phyloP scores from a whole-genome alignment of 2,888 invertebrate genomes.

The Microctonus brassicae region DNA sequence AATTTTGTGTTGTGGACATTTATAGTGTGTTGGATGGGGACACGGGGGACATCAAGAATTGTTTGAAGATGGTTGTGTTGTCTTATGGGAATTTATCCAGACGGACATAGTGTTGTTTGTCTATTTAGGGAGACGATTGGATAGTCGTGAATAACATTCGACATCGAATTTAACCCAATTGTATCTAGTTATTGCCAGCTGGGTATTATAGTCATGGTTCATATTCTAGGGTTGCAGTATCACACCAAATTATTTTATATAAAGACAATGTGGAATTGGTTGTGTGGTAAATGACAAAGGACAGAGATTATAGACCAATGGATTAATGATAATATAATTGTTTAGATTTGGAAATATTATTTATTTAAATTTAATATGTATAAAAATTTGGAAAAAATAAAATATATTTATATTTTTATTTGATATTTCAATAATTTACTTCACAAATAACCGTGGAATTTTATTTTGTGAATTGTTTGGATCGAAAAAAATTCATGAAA shows the following conservation, averaged over 20 bases:
- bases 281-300: background rate
- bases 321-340: no score
- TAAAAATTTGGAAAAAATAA: no score
- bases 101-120: constrained; percentile 26
- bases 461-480: no score
- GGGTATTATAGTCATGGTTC: constrained; percentile 39
- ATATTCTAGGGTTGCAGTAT: constrained; percentile 39
- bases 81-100: constrained; percentile 45
- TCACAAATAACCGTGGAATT: no score
- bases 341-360: no score
- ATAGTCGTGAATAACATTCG: constrained; percentile 44
- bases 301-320: no score
- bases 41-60: background rate
- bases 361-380: no score
- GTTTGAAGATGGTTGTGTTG: no score
- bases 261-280: constrained; percentile 22
- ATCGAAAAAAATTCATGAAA: no score
- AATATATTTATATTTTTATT: no score
- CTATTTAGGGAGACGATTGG: constrained; percentile 33
- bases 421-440: no score
- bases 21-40: background rate
- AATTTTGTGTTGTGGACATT: constrained; percentile 5
- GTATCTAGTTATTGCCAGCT: constrained; percentile 44
- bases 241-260: background rate
- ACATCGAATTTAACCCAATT: constrained; percentile 52